Evolutionary conservation across 2,797 vertebrate genomes (phyloP).

Genomic region (Craterocephalus amniculus): DNA sequence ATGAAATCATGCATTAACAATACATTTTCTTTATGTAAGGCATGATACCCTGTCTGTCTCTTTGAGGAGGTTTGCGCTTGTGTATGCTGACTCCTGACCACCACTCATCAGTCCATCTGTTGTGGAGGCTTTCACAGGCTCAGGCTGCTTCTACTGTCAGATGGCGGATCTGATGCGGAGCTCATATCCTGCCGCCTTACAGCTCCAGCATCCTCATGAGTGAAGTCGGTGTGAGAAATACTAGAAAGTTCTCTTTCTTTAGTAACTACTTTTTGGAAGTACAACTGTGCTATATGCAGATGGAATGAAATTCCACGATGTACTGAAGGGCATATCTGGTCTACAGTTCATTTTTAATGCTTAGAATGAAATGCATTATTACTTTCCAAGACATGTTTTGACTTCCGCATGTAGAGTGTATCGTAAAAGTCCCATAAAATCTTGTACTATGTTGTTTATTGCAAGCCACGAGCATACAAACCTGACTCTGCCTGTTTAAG

Average conservation of each 20-base stretch:
- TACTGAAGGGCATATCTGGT: conserved; percentile 11
- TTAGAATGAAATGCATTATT: conserved; percentile 15
- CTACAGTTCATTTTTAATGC: conserved; percentile 2
- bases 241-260: conserved; percentile 15
- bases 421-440: conserved; percentile 13
- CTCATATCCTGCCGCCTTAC: conserved; percentile 49
- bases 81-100: conserved; percentile 70
- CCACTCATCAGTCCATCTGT: conserved; percentile 78
- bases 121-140: conserved; percentile 60
- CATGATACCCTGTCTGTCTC: conserved; percentile 2
- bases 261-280: conserved; percentile 8
- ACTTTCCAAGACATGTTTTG: not conserved
- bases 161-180: conserved; percentile 61
- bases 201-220: conserved; percentile 36
- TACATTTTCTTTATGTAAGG: not conserved
- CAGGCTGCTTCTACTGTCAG: conserved; percentile 58
- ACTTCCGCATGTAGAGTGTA: not conserved
- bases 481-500: conserved; percentile 26
- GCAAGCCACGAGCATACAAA: not conserved
- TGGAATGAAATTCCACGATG: conserved; percentile 3
- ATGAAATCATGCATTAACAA: not conserved
- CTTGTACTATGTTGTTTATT: conserved; percentile 15
- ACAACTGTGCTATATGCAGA: not conserved
- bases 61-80: conserved; percentile 27
- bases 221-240: conserved; percentile 16